A percentile compares a stretch with the other conserved stretches of the same genome.
These are phyloP conservation scores for Poeciliopsis prolifica DNA, from an alignment of 2,113 vertebrate genomes.

Conservation along the genomic window DNA sequence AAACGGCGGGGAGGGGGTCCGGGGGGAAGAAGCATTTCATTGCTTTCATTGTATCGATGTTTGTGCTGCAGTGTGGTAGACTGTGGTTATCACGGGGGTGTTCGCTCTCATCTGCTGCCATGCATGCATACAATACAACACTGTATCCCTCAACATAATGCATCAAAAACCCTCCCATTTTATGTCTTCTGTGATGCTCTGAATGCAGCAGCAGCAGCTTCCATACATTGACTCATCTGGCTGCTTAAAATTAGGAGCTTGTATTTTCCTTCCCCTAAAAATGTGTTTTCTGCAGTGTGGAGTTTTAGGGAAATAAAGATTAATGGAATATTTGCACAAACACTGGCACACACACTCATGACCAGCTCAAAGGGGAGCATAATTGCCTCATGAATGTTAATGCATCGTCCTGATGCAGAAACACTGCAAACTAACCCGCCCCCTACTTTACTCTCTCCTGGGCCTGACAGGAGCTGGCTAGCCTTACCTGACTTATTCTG, in stretches of 20 bases:
- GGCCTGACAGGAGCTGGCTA: conserved; percentile 40
- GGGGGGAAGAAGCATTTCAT: conserved; percentile 9
- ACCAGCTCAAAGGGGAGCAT: conserved; percentile 29
- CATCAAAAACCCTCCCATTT: conserved; percentile 62
- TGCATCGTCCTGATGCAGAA: conserved; percentile 51
- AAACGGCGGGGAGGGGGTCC: background rate
- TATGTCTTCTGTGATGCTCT: conserved; percentile 42
- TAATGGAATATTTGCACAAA: background rate
- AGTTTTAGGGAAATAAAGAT: background rate
- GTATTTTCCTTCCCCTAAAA: conserved; percentile 10
- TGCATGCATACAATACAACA: conserved; percentile 31
- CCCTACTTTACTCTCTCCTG: conserved; percentile 22
- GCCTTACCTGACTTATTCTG: conserved; percentile 45
- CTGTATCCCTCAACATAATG: conserved; percentile 47
- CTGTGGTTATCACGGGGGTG: conserved; percentile 23
- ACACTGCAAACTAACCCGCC: conserved; percentile 47
- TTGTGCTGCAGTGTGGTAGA: conserved; percentile 54
- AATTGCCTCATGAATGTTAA: conserved; percentile 69
- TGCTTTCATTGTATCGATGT: conserved; percentile 41
- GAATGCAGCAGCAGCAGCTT: conserved; percentile 43
- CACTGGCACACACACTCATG: background rate
- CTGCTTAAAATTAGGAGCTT: conserved; percentile 1
- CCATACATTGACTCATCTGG: conserved; percentile 41
- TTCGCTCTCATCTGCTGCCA: conserved; percentile 13
- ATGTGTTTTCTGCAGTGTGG: background rate